Percentiles rank a stretch among this genome's conserved stretches.
phyloP scores from a whole-genome alignment of 1,140 invertebrate species.

The Euglossa dilemma region DNA sequence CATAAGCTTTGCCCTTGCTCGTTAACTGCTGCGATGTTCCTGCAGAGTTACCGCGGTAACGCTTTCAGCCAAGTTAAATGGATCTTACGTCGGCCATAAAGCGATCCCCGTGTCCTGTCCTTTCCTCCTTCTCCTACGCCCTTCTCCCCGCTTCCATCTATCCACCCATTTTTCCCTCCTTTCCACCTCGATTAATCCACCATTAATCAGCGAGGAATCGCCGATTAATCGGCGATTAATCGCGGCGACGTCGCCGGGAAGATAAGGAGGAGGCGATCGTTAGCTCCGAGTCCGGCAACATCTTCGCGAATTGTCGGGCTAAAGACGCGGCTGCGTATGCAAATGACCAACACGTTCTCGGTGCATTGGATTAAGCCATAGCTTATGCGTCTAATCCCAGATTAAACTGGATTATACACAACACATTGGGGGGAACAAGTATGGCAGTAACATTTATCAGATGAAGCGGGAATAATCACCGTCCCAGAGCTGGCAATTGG shows the following conservation, averaged over 20 bases:
- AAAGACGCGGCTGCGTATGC: constrained; percentile 40
- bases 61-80: constrained; percentile 27
- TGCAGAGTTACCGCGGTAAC: constrained; percentile 23
- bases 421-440: constrained; percentile 43
- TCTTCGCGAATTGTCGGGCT: constrained; percentile 10
- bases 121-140: not conserved
- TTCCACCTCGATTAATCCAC: not conserved
- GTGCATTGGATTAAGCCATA: constrained; percentile 53
- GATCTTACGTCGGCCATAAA: constrained; percentile 15
- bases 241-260: no score
- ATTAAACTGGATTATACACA: constrained; percentile 57
- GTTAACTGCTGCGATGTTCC: constrained; percentile 36
- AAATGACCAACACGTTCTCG: constrained; percentile 51
- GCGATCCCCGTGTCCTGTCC: not conserved
- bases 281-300: not conserved
- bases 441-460: constrained; percentile 53
- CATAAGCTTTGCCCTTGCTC: constrained; percentile 28
- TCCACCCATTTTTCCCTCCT: not conserved
- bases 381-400: constrained; percentile 57
- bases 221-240: not conserved
- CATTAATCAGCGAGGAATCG: no score
- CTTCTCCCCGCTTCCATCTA: no score
- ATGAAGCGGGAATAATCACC: constrained; percentile 32
- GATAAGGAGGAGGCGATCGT: not conserved
- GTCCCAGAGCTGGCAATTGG: not conserved